Evolutionary conservation across 2,797 vertebrate genomes (phyloP), one percentile per base, ranked within the genome.

Genomic region (Falco berigora): DNA sequence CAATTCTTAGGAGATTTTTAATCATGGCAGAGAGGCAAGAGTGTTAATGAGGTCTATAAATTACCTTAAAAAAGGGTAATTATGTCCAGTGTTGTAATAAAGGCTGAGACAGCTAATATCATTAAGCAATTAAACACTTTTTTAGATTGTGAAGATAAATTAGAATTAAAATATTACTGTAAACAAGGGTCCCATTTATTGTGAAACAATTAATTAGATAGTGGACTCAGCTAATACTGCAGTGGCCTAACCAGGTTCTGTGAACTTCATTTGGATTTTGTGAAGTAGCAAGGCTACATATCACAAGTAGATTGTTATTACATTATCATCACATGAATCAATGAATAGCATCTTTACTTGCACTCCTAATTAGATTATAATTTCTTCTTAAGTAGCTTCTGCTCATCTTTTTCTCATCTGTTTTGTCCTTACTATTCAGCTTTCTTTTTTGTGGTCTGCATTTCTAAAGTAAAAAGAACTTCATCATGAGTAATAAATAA

Each of bases 1-100:
- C 80, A 86, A 81, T 95, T 96, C 97, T 96, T 96, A 71, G 79
- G 96, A 97, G 96, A 95, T 86, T 96, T 97, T 97, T 97, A 97
- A 97, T 97, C 96, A 94, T 77, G 53, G 95, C 53, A 86, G 91
- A 94, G 88, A 96, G 83, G 80, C 82, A 96, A 87, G 93, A 84
- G 82, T 95, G 91, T 81, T 97, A 98, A 98, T 97, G 96, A 97
- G 95, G 80, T 92, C 97, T 91, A 97, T 98, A 97, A 97, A 98
- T 98, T 97, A 96, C 95, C 79, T 95, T 96, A 97, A 97, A 97
- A 92, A 75, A 92, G 87, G 88, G 90, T 93, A 96, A 97, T 98
- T 97, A 97, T 78, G 93, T 96, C 96, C 93, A 92, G 63, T 81
- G 86, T 92, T 90, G 92, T 87, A 96, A 97, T 97, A 97, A 98